phyloP scores from a whole-genome alignment of 2,888 invertebrate species.

The Limenitis arthemis region DNA sequence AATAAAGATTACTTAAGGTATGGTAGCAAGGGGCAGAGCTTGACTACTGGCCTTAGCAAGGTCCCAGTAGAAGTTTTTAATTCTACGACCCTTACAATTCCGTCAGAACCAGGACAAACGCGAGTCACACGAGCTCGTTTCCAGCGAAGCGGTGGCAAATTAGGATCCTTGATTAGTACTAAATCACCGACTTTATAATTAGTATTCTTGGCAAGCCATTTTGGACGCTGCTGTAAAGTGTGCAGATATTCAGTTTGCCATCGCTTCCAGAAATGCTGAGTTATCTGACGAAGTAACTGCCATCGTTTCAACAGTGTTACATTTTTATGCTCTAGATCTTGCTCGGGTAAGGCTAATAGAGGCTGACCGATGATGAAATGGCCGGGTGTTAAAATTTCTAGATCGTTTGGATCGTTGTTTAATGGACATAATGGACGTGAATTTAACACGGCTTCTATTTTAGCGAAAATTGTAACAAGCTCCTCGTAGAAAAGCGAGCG shows the following conservation, averaged over 20 bases:
- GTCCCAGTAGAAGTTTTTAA: not conserved
- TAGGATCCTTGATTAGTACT: slow-evolving; percentile 11
- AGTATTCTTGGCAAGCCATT: slow-evolving; percentile 8
- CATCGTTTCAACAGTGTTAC: slow-evolving; percentile 14
- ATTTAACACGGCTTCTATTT: slow-evolving; percentile 20
- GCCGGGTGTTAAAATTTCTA: no score
- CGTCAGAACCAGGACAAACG: slow-evolving; percentile 15
- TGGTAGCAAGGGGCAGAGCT: no score
- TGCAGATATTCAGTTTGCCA: slow-evolving; percentile 15
- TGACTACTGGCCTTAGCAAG: no score
- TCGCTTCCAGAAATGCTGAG: slow-evolving; percentile 14
- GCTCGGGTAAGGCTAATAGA: no score
- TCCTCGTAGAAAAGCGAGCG: slow-evolving; percentile 13
- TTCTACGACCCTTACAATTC: slow-evolving; percentile 4
- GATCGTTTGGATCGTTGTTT: slow-evolving; percentile 5
- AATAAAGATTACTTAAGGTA: no score
- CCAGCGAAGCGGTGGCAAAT: slow-evolving; percentile 3
- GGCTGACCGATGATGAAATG: no score
- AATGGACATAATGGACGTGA: slow-evolving; percentile 17
- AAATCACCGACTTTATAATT: slow-evolving; percentile 12
- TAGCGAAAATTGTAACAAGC: slow-evolving; percentile 13
- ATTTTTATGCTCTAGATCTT: no score
- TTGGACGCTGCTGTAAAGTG: slow-evolving; percentile 9
- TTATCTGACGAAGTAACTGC: slow-evolving; percentile 6
- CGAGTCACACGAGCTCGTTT: not conserved